Evolutionary conservation across 2,113 vertebrate species (phyloP), one percentile per base, ranked within the genome.

Genomic region (Phylloscopus trochiloides): DNA sequence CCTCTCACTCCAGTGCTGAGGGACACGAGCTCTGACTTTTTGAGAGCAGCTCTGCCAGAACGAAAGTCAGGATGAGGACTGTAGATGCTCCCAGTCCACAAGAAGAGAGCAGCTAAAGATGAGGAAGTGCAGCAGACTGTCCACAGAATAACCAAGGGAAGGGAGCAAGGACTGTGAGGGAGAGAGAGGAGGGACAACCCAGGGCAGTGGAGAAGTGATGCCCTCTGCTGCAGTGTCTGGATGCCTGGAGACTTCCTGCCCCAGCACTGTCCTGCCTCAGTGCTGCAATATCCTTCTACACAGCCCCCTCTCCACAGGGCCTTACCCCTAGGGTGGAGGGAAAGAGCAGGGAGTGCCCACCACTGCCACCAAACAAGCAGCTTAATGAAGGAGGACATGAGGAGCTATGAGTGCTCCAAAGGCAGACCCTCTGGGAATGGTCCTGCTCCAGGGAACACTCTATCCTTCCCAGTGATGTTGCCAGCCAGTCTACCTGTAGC

Each of bases 1-100:
- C 14, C 26, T 42, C 36, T 67, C 0, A 0, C 50, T 61, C 45
- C 16, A 31, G 24, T 24, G 57, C 66, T 79, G 26, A 82, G 40
- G 15, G 55, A 54, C 29, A 43, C 16, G 42, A 58, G 6, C 28
- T 86, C 52, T n/a, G 57, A 32, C 17, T 59, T 76, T 32, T 17
- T 29, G 12, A 31, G 18, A 54, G 14, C 7, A 61, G 34, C 12
- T 21, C 4, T 47, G 32, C 51, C 66, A 82, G 40, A 75, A n/a
- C 34, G 65, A 14, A 79, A 92, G 48, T 25, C 4, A 3, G 43
- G 26, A 20, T 32, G 16, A 38, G 9, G 20, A 36, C 36, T 22
- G 4, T 11, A 47, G 17, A 14, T 38, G 19, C 52, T 45, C 25
- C 10, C 17, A 58, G 19, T 26, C 47, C 34, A 17, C 29, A 47